Conservation (phyloP, 2,888 invertebrate species). For the Ichneumon xanthorius region DNA sequence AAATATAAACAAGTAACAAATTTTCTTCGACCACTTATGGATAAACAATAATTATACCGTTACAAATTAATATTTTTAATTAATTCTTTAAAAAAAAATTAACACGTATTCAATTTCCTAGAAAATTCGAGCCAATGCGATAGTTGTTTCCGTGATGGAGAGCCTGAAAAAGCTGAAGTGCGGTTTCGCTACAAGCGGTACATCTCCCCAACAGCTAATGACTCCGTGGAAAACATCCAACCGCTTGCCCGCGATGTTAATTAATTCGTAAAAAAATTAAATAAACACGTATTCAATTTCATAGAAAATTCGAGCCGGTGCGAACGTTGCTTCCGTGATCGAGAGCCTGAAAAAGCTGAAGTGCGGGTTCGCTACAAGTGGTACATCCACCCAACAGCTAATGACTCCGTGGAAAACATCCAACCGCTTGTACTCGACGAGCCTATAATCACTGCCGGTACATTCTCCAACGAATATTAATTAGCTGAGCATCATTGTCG, state of each 20-base stretch:
- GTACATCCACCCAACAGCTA: background rate
- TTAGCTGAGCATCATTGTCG: constrained; percentile 22
- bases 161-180: background rate
- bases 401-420: constrained; percentile 35
- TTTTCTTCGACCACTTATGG: too few species aligned
- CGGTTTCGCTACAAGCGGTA: background rate
- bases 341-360: background rate
- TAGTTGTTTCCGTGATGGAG: background rate
- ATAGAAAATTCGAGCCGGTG: background rate
- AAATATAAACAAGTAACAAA: too few species aligned
- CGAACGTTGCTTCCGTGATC: background rate
- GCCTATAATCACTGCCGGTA: constrained; percentile 31
- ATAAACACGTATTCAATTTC: too few species aligned
- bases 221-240: constrained; percentile 30
- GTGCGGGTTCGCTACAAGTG: background rate
- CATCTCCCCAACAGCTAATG: background rate
- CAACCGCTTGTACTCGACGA: constrained; percentile 8
- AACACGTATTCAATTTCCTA: too few species aligned
- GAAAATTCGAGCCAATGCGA: too few species aligned
- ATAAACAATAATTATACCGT: too few species aligned
- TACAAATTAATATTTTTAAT: too few species aligned
- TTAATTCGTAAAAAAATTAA: too few species aligned
- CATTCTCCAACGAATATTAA: constrained; percentile 30
- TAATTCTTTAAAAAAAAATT: too few species aligned
- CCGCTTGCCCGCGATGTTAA: background rate